phyloP scores from a whole-genome alignment of 2,113 vertebrate genomes.

The Heterotilapia buettikoferi region DNA sequence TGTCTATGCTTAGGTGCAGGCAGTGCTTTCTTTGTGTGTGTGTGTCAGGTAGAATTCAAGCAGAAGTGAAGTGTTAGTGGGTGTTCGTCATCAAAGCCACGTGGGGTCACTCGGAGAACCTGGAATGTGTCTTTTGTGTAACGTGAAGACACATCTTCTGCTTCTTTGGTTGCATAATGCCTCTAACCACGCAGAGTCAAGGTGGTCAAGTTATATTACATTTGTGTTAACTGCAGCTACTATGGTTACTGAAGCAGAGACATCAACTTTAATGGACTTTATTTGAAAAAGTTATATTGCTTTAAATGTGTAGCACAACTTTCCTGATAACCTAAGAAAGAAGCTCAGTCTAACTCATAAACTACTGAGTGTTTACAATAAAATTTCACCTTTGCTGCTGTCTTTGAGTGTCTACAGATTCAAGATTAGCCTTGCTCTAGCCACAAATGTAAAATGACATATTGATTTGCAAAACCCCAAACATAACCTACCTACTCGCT shows the following conservation, averaged over 20 bases:
- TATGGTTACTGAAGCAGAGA: background rate
- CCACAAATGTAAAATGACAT: slow-evolving; percentile 44
- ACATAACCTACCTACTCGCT: background rate
- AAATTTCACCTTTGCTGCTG: background rate
- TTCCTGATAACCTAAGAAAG: background rate
- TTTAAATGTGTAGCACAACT: background rate
- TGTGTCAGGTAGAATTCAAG: background rate
- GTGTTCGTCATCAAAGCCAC: slow-evolving; percentile 15
- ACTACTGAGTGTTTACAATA: slow-evolving; percentile 15
- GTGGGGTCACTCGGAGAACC: slow-evolving; percentile 7
- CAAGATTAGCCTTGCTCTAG: slow-evolving; percentile 19
- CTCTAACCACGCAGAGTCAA: slow-evolving; percentile 12
- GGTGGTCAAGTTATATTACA: slow-evolving; percentile 18
- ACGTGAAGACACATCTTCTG: background rate
- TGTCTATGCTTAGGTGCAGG: background rate
- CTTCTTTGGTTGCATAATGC: slow-evolving; percentile 18
- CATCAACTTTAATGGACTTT: background rate
- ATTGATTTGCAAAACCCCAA: slow-evolving; percentile 40
- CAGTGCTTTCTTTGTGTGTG: background rate
- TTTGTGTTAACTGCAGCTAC: slow-evolving; percentile 1
- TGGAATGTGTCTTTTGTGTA: background rate
- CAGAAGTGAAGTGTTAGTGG: slow-evolving; percentile 8
- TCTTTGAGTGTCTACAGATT: slow-evolving; percentile 20
- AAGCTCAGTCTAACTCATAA: background rate
- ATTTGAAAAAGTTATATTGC: background rate